These are phyloP conservation scores for Athalia circularis DNA, from an alignment of 2,888 invertebrate genomes.

Conservation along the genomic window DNA sequence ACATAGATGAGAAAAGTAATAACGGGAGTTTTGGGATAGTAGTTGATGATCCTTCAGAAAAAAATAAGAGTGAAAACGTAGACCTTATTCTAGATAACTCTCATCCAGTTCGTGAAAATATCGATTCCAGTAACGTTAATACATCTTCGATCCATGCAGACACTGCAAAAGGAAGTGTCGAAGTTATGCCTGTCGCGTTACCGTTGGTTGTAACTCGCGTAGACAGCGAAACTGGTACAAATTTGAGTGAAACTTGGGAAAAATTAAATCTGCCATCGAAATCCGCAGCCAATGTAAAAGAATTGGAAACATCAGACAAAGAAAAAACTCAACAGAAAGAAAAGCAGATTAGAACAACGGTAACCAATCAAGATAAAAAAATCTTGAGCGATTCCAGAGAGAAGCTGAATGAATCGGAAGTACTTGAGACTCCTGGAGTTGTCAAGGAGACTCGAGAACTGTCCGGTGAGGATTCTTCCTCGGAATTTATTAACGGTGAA, in stretches of 20 bases:
- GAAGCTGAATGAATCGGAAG: conserved; percentile 55
- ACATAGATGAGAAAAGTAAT: conserved; percentile 3
- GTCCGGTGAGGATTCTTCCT: conserved; percentile 44
- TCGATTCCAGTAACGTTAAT: conserved; percentile 31
- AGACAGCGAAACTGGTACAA: background rate
- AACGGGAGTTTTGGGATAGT: conserved; percentile 11
- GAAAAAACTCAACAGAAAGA: conserved; percentile 49
- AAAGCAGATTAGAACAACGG: conserved; percentile 56
- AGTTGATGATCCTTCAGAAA: background rate
- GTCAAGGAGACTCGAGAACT: conserved; percentile 44
- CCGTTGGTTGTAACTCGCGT: conserved; percentile 34
- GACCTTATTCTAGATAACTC: conserved; percentile 19
- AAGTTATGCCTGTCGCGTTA: conserved; percentile 34
- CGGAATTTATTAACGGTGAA: conserved; percentile 49
- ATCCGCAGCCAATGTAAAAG: conserved; percentile 7
- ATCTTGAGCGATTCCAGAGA: conserved; percentile 64
- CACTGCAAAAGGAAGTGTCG: background rate
- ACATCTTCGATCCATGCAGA: conserved; percentile 27
- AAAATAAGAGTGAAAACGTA: conserved; percentile 16
- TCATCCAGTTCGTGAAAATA: conserved; percentile 15
- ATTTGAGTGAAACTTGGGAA: conserved; percentile 24
- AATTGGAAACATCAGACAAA: background rate
- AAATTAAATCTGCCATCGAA: conserved; percentile 9
- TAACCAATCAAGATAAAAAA: conserved; percentile 59
- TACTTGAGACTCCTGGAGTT: conserved; percentile 16